Conservation (phyloP, 2,797 vertebrate species). For the Lacerta viridis region DNA sequence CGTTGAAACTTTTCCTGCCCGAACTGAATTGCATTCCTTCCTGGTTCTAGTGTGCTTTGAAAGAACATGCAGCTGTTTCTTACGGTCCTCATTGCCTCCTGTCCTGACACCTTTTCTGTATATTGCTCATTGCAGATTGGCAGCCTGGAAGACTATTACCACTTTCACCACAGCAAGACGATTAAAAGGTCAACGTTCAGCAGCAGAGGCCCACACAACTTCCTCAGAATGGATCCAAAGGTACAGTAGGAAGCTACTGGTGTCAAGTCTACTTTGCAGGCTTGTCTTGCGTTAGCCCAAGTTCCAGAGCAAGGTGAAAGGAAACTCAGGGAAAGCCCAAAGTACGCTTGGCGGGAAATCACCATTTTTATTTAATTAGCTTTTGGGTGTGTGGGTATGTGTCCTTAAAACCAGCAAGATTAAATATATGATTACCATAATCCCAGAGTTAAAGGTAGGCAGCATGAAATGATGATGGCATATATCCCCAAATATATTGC, state of each 20-base stretch:
- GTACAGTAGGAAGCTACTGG: slow-evolving; percentile 46
- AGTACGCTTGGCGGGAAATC: not conserved
- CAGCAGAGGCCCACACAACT: slow-evolving; percentile 87
- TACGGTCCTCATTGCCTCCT: not conserved
- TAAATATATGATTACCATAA: not conserved
- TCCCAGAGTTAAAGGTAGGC: not conserved
- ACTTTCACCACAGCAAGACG: slow-evolving; percentile 92
- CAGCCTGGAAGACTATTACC: slow-evolving; percentile 90
- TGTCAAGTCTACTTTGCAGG: not conserved
- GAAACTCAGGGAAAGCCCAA: not conserved
- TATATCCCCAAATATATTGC: not conserved
- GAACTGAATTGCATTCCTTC: not conserved
- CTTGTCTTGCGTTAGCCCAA: not conserved
- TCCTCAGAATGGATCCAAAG: slow-evolving; percentile 93
- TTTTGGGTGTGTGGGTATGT: not conserved
- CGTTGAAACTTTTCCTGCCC: not conserved
- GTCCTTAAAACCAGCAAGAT: not conserved
- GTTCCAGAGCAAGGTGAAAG: not conserved
- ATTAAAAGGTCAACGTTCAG: slow-evolving; percentile 87
- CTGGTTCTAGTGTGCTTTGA: not conserved
- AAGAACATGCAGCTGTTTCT: too few relatives aligned
- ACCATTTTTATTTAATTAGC: not conserved
- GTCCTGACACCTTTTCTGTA: not conserved
- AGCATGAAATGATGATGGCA: not conserved
- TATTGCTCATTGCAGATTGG: slow-evolving; percentile 85